A percentile compares a stretch with the other conserved stretches of the same genome.
These are phyloP conservation scores for Theristicus caerulescens DNA, from an alignment of 2,113 vertebrate genomes.

Conservation along the genomic window DNA sequence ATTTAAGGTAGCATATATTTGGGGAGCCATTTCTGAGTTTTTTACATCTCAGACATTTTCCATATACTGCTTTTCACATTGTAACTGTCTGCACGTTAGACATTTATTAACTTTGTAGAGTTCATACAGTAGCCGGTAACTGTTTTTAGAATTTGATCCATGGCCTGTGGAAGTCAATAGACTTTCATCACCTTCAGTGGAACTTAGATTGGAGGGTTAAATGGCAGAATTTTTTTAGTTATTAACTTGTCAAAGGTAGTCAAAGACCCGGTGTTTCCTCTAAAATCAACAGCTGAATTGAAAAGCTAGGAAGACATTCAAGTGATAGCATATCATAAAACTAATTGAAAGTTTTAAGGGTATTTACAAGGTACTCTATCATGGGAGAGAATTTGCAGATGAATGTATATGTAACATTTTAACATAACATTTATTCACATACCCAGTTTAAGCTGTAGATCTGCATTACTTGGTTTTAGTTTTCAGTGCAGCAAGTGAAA, in stretches of 20 bases:
- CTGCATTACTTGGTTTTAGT: not conserved
- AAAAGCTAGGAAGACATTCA: not conserved
- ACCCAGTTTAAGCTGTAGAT: not conserved
- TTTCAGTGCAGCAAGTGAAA: not conserved
- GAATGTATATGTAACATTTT: not conserved
- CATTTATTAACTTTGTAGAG: slow-evolving; percentile 56
- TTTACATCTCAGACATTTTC: not conserved
- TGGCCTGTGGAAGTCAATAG: slow-evolving; percentile 38
- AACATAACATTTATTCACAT: not conserved
- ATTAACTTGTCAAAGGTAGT: slow-evolving; percentile 10
- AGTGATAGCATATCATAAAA: not conserved
- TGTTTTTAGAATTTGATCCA: slow-evolving; percentile 49
- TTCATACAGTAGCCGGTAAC: slow-evolving; percentile 12
- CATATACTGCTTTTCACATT: not conserved
- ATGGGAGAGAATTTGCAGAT: not conserved
- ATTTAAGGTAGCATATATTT: not conserved
- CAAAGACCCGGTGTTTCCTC: not conserved
- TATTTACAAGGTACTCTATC: not conserved
- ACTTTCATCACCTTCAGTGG: slow-evolving; percentile 20
- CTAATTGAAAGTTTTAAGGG: not conserved
- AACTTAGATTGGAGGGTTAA: not conserved
- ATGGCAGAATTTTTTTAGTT: slow-evolving; percentile 8
- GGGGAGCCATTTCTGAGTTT: not conserved
- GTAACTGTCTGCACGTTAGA: slow-evolving; percentile 16
- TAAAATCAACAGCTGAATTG: not conserved